Conservation (phyloP, 2,888 invertebrate genomes). For the Noctua janthe region DNA sequence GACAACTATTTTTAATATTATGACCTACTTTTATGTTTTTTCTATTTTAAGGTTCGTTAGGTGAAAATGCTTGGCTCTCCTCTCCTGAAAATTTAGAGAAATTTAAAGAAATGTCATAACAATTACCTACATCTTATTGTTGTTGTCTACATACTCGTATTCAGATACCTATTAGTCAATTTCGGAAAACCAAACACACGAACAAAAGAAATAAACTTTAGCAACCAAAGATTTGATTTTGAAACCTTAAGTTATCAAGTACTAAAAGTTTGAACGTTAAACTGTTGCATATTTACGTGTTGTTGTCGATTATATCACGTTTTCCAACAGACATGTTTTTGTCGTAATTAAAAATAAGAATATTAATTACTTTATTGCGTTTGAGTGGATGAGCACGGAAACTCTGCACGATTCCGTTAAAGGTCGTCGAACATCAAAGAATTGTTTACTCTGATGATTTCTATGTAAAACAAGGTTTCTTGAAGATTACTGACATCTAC, state of each 20-base stretch:
- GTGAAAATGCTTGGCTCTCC: too few species aligned
- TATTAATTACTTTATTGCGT: constrained; percentile 66
- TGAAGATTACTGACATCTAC: background rate
- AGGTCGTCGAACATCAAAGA: constrained; percentile 45
- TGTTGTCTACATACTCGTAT: background rate
- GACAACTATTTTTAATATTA: background rate
- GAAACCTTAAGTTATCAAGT: constrained; percentile 4
- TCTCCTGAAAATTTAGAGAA: background rate
- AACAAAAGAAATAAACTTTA: background rate
- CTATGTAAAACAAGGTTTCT: background rate
- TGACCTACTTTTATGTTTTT: background rate
- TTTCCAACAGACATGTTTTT: constrained; percentile 61
- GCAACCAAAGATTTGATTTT: background rate
- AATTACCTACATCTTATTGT: background rate
- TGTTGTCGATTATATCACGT: constrained; percentile 76
- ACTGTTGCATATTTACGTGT: constrained; percentile 65
- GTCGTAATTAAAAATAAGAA: constrained; percentile 63
- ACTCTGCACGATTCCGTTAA: constrained; percentile 54
- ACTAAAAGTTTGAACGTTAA: constrained; percentile 36
- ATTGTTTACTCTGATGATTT: constrained; percentile 1
- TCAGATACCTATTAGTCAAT: background rate
- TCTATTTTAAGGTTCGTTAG: background rate
- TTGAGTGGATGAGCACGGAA: constrained; percentile 64
- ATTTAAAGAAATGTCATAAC: background rate
- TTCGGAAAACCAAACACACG: too few species aligned